Evolutionary conservation across 2,888 invertebrate species (phyloP).

Genomic region (Morpho helenor): DNA sequence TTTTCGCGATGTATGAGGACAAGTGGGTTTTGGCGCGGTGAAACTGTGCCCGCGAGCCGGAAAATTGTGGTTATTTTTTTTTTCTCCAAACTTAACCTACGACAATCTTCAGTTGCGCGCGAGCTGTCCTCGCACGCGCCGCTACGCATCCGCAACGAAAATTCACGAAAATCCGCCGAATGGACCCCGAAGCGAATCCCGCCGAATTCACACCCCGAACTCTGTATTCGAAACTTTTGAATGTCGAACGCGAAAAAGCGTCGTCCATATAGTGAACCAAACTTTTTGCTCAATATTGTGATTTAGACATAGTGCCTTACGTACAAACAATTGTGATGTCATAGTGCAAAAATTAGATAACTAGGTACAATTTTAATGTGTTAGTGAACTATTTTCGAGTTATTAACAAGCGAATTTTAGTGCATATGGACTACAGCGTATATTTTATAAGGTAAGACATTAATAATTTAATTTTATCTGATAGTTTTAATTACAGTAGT

Average conservation of each 20-base stretch:
- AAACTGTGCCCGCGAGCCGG: slow-evolving; percentile 54
- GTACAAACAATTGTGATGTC: slow-evolving; percentile 72
- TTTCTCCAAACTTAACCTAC: slow-evolving; percentile 72
- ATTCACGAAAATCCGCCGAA: slow-evolving; percentile 56
- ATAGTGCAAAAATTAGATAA: slow-evolving; percentile 60
- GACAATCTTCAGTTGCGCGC: slow-evolving; percentile 76
- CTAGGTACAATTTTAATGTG: slow-evolving; percentile 50
- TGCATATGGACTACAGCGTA: slow-evolving; percentile 62
- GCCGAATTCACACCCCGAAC: slow-evolving; percentile 51
- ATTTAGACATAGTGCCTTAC: slow-evolving; percentile 61
- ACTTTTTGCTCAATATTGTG: slow-evolving; percentile 73
- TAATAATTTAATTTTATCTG: slow-evolving; percentile 25
- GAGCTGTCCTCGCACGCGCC: slow-evolving; percentile 66
- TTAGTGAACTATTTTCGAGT: slow-evolving; percentile 48
- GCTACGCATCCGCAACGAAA: slow-evolving; percentile 46
- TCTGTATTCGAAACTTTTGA: slow-evolving; percentile 41
- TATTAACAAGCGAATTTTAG: slow-evolving; percentile 18
- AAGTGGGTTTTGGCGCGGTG: slow-evolving; percentile 52
- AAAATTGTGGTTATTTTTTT: slow-evolving; percentile 71
- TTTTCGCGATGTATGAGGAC: slow-evolving; percentile 34
- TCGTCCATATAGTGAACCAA: slow-evolving; percentile 61
- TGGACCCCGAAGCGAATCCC: slow-evolving; percentile 49
- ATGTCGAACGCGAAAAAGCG: slow-evolving; percentile 49
- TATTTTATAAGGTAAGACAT: slow-evolving; percentile 50
- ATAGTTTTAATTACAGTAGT: slow-evolving; percentile 33